A percentile compares a stretch with the other conserved stretches of the same genome.
phyloP scores from a whole-genome alignment of 2,888 invertebrate species.

The Drosophila mulleri region DNA sequence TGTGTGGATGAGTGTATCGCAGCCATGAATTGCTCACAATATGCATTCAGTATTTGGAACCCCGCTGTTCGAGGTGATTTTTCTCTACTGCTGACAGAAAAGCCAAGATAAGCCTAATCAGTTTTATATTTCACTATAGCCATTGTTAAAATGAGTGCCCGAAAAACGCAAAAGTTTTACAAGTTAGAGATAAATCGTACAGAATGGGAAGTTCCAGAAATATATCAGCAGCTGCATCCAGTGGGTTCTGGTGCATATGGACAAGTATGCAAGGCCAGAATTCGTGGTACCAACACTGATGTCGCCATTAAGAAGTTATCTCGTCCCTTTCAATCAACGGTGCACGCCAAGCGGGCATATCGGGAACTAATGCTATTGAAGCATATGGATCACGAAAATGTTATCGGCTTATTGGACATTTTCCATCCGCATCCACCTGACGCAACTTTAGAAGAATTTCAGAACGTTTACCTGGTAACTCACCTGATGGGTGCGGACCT shows the following conservation, averaged over 20 bases:
- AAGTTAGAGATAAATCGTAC: conserved; percentile 98
- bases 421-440: conserved; percentile 93
- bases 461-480: conserved; percentile 98
- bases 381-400: conserved; percentile 99
- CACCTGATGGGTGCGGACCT: conserved; percentile 99
- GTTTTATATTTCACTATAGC: conserved; percentile 25
- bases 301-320: conserved; percentile 99
- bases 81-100: conserved; percentile 19
- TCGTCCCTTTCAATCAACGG: conserved; percentile 98
- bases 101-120: conserved; percentile 76
- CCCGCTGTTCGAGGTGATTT: conserved; percentile 31
- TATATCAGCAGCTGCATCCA: conserved; percentile 95
- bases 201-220: conserved; percentile 97
- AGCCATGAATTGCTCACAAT: conserved; percentile 11
- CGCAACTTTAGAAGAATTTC: conserved; percentile 91
- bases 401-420: conserved; percentile 95
- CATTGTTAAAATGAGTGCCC: conserved; percentile 20
- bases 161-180: conserved; percentile 89
- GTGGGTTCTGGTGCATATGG: conserved; percentile 99
- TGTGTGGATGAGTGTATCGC: conserved; percentile 5
- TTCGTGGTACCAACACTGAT: conserved; percentile 67
- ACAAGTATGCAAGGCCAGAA: conserved; percentile 85
- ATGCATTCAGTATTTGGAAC: conserved; percentile 26
- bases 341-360: conserved; percentile 99
- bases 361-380: conserved; percentile 97